Percentiles rank a stretch among this genome's conserved stretches.
These are phyloP conservation scores for Seriola rivoliana DNA, from an alignment of 2,113 vertebrate species.

Conservation along the genomic window DNA sequence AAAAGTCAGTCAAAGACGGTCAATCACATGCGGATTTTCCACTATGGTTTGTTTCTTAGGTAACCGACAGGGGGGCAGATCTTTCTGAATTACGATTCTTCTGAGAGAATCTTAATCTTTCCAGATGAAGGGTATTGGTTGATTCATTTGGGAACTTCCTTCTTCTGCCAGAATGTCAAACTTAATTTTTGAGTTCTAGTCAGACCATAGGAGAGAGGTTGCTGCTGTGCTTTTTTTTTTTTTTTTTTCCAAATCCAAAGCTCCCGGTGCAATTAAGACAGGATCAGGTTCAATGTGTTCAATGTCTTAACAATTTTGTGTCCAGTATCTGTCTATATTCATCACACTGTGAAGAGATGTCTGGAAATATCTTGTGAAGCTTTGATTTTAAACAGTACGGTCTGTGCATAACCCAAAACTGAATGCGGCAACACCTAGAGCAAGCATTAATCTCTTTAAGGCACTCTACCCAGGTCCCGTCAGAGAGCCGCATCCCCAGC, in stretches of 20 bases:
- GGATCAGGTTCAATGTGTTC: neutral
- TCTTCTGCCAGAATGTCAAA: neutral
- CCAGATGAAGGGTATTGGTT: too few species aligned
- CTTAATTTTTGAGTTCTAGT: neutral
- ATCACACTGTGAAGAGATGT: neutral
- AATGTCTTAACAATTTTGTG: neutral
- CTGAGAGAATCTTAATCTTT: too few species aligned
- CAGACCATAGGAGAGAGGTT: neutral
- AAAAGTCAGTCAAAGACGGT: too few species aligned
- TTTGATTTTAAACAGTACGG: neutral
- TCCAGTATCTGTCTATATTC: neutral
- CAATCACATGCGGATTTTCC: too few species aligned
- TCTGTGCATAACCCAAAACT: neutral
- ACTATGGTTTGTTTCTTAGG: too few species aligned
- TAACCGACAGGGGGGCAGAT: too few species aligned
- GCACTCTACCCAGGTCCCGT: neutral
- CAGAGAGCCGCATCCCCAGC: neutral
- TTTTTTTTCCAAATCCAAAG: neutral
- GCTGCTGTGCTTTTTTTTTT: neutral
- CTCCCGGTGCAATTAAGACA: neutral
- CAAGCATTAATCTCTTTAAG: neutral
- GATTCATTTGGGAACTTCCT: too few species aligned
- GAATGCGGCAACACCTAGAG: neutral
- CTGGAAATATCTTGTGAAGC: neutral
- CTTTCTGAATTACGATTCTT: too few species aligned